Conservation (phyloP, 2,888 invertebrate species). For the Seira musarum region DNA sequence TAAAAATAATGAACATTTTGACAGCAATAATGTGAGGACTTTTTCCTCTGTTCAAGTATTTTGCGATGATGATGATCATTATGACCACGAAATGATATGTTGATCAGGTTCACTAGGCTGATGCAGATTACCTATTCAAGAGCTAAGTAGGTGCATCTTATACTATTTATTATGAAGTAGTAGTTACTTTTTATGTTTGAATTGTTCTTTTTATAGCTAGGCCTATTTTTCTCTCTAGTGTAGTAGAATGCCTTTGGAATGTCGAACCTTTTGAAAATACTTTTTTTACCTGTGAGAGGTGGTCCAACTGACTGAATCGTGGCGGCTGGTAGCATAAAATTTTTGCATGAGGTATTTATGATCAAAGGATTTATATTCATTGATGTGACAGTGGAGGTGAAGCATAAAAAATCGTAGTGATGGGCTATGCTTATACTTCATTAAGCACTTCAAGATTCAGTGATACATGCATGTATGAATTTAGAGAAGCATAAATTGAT, state of each 20-base stretch:
- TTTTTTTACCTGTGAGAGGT: background rate
- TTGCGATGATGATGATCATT: conserved; percentile 11
- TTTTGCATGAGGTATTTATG: background rate
- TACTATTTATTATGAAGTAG: background rate
- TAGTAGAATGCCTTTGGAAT: conserved; percentile 7
- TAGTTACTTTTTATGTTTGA: no score
- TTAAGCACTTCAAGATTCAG: no score
- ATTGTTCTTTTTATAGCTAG: background rate
- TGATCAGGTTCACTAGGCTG: conserved; percentile 50
- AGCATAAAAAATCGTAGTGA: conserved; percentile 3
- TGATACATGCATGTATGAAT: no score
- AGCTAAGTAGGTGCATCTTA: background rate
- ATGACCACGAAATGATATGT: conserved; percentile 21
- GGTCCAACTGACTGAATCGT: background rate
- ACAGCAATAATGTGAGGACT: conserved; percentile 32
- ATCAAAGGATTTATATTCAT: conserved; percentile 22
- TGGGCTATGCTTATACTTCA: no score
- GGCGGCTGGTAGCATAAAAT: background rate
- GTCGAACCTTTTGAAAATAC: conserved; percentile 7
- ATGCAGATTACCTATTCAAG: conserved; percentile 21
- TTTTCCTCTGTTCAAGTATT: conserved; percentile 23
- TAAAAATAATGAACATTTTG: conserved; percentile 56
- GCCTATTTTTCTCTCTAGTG: background rate
- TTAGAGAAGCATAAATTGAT: no score
- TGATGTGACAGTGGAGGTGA: conserved; percentile 36